Evolutionary conservation across 2,888 invertebrate genomes (phyloP).

Genomic region (Rhingia rostrata): DNA sequence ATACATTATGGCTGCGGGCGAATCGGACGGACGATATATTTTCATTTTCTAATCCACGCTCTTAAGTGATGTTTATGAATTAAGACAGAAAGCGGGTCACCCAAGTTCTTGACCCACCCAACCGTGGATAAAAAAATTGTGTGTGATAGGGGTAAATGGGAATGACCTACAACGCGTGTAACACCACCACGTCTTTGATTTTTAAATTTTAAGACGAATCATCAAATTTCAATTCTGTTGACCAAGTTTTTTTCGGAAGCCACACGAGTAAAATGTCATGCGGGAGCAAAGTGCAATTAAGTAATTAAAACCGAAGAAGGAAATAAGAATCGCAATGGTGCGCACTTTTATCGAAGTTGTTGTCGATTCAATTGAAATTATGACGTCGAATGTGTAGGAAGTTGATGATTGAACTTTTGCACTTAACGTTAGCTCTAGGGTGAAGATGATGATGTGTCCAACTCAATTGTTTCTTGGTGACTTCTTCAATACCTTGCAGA

Average conservation of each 20-base stretch:
- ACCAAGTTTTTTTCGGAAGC: slow-evolving; percentile 1
- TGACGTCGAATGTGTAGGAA: slow-evolving; percentile 2
- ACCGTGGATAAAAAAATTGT: not conserved
- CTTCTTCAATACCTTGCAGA: no score
- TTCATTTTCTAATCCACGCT: slow-evolving; percentile 59
- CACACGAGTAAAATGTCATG: slow-evolving; percentile 15
- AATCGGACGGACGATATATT: slow-evolving; percentile 19
- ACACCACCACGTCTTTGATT: not conserved
- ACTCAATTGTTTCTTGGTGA: no score
- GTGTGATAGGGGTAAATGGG: slow-evolving; percentile 12
- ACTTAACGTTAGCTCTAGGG: not conserved
- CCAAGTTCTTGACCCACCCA: slow-evolving; percentile 60
- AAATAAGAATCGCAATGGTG: slow-evolving; percentile 7
- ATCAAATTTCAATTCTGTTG: slow-evolving; percentile 45
- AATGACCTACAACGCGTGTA: not conserved
- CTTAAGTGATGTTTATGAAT: slow-evolving; percentile 70
- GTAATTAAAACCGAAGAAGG: slow-evolving; percentile 20
- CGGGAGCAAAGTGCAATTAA: slow-evolving; percentile 48
- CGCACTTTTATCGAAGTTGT: slow-evolving; percentile 44
- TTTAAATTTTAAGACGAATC: slow-evolving; percentile 37
- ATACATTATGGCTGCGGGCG: not conserved
- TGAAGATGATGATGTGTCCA: no score
- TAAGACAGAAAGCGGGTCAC: slow-evolving; percentile 68
- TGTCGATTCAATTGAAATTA: slow-evolving; percentile 13
- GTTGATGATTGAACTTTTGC: not conserved